These are phyloP conservation scores for Rhinella marina DNA, from an alignment of 2,797 vertebrate genomes.

Conservation along the genomic window DNA sequence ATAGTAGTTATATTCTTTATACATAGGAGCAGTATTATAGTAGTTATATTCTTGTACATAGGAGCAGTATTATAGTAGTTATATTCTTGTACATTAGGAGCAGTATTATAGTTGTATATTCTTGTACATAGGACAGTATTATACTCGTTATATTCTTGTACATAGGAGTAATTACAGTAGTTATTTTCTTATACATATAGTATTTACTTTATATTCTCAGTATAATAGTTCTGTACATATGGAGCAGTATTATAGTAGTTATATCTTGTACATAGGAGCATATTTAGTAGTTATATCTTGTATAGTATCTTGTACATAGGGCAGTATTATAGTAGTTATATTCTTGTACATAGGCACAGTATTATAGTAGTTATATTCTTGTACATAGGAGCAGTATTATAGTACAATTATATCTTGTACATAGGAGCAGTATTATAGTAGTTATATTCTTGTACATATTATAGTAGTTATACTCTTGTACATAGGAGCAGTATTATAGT, in stretches of 20 bases:
- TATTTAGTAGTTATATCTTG: too few species aligned
- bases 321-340: neutral
- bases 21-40: too few species aligned
- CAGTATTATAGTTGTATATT: neutral
- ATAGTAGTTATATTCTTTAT: too few species aligned
- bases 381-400: constrained; percentile 2
- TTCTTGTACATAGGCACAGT: neutral
- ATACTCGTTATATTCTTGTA: neutral
- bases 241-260: too few species aligned
- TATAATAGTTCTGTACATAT: too few species aligned
- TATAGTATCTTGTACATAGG: too few species aligned
- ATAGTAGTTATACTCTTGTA: constrained; percentile 12
- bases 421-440: neutral
- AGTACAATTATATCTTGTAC: neutral
- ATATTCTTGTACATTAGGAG: too few species aligned
- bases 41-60: too few species aligned
- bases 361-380: constrained; percentile 19
- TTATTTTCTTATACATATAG: too few species aligned
- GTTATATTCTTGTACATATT: constrained; percentile 9
- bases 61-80: too few species aligned
- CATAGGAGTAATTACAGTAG: too few species aligned
- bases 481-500: neutral
- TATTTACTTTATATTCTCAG: neutral
- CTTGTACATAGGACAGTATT: neutral
- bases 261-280: too few species aligned